Evolutionary conservation across 2,113 vertebrate genomes (phyloP).

Genomic region (Rhodinocichla rosea): DNA sequence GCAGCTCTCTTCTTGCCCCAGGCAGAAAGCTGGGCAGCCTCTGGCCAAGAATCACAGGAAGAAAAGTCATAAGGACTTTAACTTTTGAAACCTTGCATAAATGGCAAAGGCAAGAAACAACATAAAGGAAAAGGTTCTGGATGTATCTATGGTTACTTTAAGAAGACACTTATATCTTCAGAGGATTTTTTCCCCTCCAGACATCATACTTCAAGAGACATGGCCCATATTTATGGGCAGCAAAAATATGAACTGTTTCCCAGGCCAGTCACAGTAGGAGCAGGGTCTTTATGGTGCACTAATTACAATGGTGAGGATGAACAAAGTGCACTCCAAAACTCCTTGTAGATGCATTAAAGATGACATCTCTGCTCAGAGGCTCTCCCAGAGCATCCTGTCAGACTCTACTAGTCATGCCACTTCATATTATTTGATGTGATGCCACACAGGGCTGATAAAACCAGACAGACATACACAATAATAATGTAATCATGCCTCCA

Average conservation of each 20-base stretch:
- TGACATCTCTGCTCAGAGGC: slow-evolving; percentile 20
- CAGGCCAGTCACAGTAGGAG: not conserved
- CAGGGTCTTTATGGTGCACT: not conserved
- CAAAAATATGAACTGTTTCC: not conserved
- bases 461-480: slow-evolving; percentile 3
- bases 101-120: not conserved
- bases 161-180: not conserved
- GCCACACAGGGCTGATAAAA: not conserved
- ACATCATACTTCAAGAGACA: not conserved
- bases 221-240: not conserved
- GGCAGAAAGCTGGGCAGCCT: not conserved
- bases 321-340: slow-evolving; percentile 4
- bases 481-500: not conserved
- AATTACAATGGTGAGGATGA: not conserved
- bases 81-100: not conserved
- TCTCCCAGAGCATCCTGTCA: not conserved
- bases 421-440: slow-evolving; percentile 8
- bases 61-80: not conserved
- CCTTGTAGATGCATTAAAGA: slow-evolving; percentile 7
- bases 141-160: not conserved
- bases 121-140: not conserved
- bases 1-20: not conserved
- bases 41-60: not conserved
- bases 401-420: not conserved
- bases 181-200: not conserved